A percentile compares a stretch with the other conserved stretches of the same genome.
Evolutionary conservation across 2,888 invertebrate species (phyloP).

Genomic region (Megamerina dolium): DNA sequence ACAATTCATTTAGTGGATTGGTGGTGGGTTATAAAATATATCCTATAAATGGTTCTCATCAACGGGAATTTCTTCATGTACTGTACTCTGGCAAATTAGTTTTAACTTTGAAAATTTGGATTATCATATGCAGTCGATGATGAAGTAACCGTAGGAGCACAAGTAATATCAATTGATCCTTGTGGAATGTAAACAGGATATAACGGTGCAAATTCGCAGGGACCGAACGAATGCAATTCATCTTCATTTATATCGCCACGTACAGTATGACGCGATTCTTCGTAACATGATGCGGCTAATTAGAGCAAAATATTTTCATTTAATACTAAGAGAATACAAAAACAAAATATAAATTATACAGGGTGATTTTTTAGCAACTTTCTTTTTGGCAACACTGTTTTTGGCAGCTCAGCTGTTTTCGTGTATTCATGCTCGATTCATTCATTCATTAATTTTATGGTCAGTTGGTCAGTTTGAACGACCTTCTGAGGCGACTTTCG

Average conservation of each 20-base stretch:
- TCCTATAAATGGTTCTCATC: not conserved
- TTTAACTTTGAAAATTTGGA: constrained; percentile 22
- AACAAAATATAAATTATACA: not conserved
- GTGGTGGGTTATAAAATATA: no score
- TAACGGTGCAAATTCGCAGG: constrained; percentile 40
- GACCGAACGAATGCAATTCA: constrained; percentile 33
- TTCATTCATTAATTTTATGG: no score
- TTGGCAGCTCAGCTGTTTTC: no score
- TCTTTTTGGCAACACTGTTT: no score
- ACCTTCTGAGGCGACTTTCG: no score
- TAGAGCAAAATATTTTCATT: constrained; percentile 9
- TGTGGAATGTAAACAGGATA: constrained; percentile 43
- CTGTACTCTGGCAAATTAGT: not conserved
- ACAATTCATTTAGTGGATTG: no score
- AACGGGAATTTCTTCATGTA: not conserved
- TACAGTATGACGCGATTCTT: constrained; percentile 39
- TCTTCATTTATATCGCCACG: constrained; percentile 37
- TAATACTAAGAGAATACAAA: not conserved
- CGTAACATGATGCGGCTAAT: constrained; percentile 41
- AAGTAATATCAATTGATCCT: not conserved
- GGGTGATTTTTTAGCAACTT: no score
- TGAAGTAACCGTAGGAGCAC: constrained; percentile 23
- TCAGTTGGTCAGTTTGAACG: no score
- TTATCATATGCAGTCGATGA: constrained; percentile 20
- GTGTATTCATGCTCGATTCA: no score